Base-by-base conservation (phyloP, 2,797 vertebrate genomes). In the Avahi laniger region DNA sequence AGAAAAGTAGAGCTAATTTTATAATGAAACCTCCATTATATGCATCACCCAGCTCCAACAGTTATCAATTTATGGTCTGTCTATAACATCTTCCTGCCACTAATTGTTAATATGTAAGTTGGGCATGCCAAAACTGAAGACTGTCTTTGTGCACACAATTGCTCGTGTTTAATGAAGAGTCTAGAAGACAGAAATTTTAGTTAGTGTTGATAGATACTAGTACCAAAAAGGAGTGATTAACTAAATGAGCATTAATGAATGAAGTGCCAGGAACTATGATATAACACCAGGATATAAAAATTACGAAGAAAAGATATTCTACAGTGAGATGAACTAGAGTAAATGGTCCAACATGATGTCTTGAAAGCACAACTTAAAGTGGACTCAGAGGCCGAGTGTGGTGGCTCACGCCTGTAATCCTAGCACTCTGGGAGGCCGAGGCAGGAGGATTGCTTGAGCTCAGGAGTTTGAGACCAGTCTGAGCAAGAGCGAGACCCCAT, bases 121-220 rank as follows among this genome's bases (percentile, higher is more conserved):
- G 22, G 33, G 48, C 46, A 72, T 84, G 33, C 20, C 69, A 83
- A 78, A 83, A 72, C 75, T 57, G 38, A 94, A 76, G 52, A 82
- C 30, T 61, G 26, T 22, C 69, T 88, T 94, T 83, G 33, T 94
- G 43, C 10, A 63, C 1, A 6, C 20, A 85, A 13, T 82, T 76
- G 76, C 69, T 82, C 63, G 69, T 46, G 28, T 92, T 92, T 83
- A 88, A 89, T 93, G 24, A 87, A 76, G 7, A 4, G 20, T 91
- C 54, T 75, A 84, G 50, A 79, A 59, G 33, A 72, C 46, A 85
- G 81, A 93, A 89, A 38, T 91, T 92, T 72, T 63, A 89, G 46
- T 89, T 13, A 46, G 4, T 95, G 35, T 85, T 89, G 48, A 43
- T 67, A 61, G 78, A 20, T 52, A 50, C 3, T 87, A 59, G 35